These are phyloP conservation scores for Pseudomugil tenellus DNA, from an alignment of 2,797 vertebrate genomes.

Conservation along the genomic window DNA sequence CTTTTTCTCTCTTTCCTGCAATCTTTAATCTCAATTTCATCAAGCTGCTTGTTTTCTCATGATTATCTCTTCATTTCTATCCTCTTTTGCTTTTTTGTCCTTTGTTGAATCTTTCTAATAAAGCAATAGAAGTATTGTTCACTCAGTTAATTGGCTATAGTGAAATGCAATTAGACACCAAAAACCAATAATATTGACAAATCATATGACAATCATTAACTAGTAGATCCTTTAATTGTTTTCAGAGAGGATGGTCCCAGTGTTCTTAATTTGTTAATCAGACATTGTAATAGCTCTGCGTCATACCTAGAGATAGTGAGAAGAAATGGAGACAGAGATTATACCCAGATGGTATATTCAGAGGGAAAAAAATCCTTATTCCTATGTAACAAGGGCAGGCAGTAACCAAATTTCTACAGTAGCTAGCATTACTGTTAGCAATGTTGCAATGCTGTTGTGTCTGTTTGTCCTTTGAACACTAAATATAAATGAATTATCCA, in stretches of 20 bases:
- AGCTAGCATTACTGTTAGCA: not conserved
- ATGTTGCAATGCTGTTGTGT: not conserved
- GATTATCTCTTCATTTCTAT: constrained; percentile 35
- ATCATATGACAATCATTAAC: constrained; percentile 54
- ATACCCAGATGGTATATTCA: not conserved
- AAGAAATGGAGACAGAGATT: not conserved
- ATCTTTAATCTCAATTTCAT: constrained; percentile 36
- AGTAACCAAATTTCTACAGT: too few species aligned
- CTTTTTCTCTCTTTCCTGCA: constrained; percentile 25
- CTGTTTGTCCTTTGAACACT: not conserved
- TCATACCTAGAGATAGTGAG: constrained; percentile 1
- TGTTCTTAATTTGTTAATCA: not conserved
- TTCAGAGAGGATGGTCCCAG: not conserved
- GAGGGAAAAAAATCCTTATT: too few species aligned
- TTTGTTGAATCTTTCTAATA: constrained; percentile 20
- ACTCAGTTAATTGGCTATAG: constrained; percentile 59
- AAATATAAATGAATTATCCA: too few species aligned
- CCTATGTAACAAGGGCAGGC: too few species aligned
- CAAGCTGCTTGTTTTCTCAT: constrained; percentile 27
- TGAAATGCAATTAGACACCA: constrained; percentile 71
- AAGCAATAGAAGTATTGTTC: constrained; percentile 43
- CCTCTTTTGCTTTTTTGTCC: constrained; percentile 9
- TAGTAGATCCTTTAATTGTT: constrained; percentile 30
- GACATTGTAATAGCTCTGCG: constrained; percentile 1
- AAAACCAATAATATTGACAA: constrained; percentile 63